Conservation (phyloP, 1,140 invertebrate species). For the honey bee (Apis mellifera) region Amel_HAv3.1 CM009935.2:13663501-13664000, state of each 20-base stretch:
- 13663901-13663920: no score
- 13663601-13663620: slow-evolving; percentile 73
- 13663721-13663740: slow-evolving; percentile 92
- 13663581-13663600: slow-evolving; percentile 79
- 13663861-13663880: neutral
- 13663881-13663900: neutral
- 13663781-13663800: slow-evolving; percentile 90
- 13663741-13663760: slow-evolving; percentile 86
- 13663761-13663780: slow-evolving; percentile 89
- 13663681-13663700: no score
- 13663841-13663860: slow-evolving; percentile 29
- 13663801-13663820: slow-evolving; percentile 87
- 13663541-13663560: slow-evolving; percentile 89
- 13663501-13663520: slow-evolving; percentile 89
- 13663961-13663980: neutral
- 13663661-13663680: no score
- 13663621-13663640: slow-evolving; percentile 53
- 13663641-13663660: neutral
- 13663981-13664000: neutral
- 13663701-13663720: slow-evolving; percentile 67
- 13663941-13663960: neutral
- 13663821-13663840: slow-evolving; percentile 68
- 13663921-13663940: no score
- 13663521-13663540: slow-evolving; percentile 89
- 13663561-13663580: slow-evolving; percentile 89